Base-by-base conservation (phyloP, 2,888 invertebrate species). In the Clusia tigrina region DNA sequence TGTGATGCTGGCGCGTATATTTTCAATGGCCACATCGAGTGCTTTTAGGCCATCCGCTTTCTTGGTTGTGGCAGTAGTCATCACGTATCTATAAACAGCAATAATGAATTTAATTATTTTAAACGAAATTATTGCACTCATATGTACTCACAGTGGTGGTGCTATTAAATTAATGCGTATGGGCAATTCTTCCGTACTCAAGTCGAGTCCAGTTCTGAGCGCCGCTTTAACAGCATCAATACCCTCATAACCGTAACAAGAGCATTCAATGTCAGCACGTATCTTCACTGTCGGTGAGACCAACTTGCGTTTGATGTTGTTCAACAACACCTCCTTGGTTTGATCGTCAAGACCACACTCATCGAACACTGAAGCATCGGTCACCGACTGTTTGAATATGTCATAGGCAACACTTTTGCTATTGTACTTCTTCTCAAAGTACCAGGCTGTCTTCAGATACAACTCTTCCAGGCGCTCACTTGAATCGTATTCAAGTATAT, bases 81-180 rank as follows among this genome's bases (percentile, higher is more conserved):
- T 96, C 64, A 99, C 98, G 65, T 81, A 80, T 1, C 78, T 78
- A 2, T 25, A 91, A 77, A 2, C 15, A 58, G 22, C 17, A 64
- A 24, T 10, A 52, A 56, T 48, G 15, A 15, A 32, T 17, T 10
- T 38, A 12, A 37, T 24, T n/a, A 54, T 20, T 46, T 2, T n/a
- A 26, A 60, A 32, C 46, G 25, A 12, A 24, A 1, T 20, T 25
- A 17, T 32, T 15, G 17, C 6, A 57, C 23, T 18, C 25, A 32
- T 32, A 22, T 9, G 22, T 54, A 70, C 79, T 74, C 65, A 99
- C 72, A 97, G 86, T 59, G 99, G 99, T 32, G 99, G 98, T 3
- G 99, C 99, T 81, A 99, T 99, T 70, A 99, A 87, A 85, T 99
- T 98, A 74, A 99, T 99, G 88, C 96, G 97, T 73, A 99, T 96